A percentile compares a stretch with the other conserved stretches of the same genome.
Evolutionary conservation across 2,888 invertebrate genomes (phyloP).

Genomic region (Agrilus mali): DNA sequence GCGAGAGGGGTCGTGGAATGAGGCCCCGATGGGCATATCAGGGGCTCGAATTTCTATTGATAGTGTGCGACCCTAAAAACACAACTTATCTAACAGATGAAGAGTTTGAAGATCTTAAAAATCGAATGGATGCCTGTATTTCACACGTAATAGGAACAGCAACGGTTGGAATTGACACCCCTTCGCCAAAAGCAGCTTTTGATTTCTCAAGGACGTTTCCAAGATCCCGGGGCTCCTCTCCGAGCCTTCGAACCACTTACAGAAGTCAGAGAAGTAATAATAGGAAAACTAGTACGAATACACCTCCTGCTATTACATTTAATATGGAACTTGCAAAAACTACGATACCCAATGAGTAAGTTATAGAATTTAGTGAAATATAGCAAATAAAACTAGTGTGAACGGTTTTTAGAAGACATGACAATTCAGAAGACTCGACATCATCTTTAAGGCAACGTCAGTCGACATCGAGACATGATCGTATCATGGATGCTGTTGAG

Average conservation of each 20-base stretch:
- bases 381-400: too few relatives aligned
- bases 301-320: conserved; percentile 14
- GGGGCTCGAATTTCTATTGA: conserved; percentile 75
- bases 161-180: conserved; percentile 27
- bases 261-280: conserved; percentile 27
- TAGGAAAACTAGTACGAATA: conserved; percentile 29
- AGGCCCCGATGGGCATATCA: conserved; percentile 82
- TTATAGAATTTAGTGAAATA: too few relatives aligned
- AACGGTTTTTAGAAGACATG: too few relatives aligned
- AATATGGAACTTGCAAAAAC: too few relatives aligned
- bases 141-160: conserved; percentile 57
- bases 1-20: conserved; percentile 69
- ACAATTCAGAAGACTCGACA: too few relatives aligned
- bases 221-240: conserved; percentile 29
- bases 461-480: conserved; percentile 20
- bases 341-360: too few relatives aligned
- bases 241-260: conserved; percentile 29
- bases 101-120: conserved; percentile 71
- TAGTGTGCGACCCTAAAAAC: conserved; percentile 74
- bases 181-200: conserved; percentile 26
- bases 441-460: too few relatives aligned
- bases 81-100: conserved; percentile 62
- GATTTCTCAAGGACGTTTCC: conserved; percentile 23
- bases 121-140: conserved; percentile 71
- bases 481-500: conserved; percentile 39